A percentile compares a stretch with the other conserved stretches of the same genome.
These are phyloP conservation scores for Zelostemma sp. DNA, from an alignment of 1,140 invertebrate genomes.

Conservation along the genomic window DNA sequence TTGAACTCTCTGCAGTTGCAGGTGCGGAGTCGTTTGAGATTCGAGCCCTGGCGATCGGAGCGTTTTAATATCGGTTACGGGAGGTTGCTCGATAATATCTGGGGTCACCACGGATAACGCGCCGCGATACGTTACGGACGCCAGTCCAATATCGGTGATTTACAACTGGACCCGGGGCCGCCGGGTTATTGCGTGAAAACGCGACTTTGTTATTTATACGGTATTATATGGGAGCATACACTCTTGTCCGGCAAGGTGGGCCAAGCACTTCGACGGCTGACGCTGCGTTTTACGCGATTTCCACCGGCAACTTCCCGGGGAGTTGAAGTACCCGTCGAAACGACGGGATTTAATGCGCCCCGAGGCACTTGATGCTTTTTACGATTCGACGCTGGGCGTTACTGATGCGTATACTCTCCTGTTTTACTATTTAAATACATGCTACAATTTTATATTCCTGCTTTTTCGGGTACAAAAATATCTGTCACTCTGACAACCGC, in stretches of 20 bases:
- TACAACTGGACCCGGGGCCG: slow-evolving; percentile 46
- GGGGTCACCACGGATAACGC: slow-evolving; percentile 14
- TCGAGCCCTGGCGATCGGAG: background rate
- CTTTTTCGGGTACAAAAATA: no score
- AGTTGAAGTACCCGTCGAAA: background rate
- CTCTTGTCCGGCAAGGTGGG: slow-evolving; percentile 24
- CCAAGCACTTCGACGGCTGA: slow-evolving; percentile 4
- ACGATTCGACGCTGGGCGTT: slow-evolving; percentile 1
- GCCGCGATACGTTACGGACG: slow-evolving; percentile 34
- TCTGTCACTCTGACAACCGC: no score
- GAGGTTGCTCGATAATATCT: slow-evolving; percentile 16
- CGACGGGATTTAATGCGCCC: slow-evolving; percentile 2
- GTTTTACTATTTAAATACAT: background rate
- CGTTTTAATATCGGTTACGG: slow-evolving; percentile 10
- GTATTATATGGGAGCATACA: slow-evolving; percentile 8
- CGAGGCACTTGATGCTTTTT: background rate
- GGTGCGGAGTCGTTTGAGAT: background rate
- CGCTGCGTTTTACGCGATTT: slow-evolving; percentile 42
- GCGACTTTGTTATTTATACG: slow-evolving; percentile 56
- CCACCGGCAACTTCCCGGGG: slow-evolving; percentile 4
- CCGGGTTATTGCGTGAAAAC: slow-evolving; percentile 55
- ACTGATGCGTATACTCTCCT: background rate
- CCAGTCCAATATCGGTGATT: slow-evolving; percentile 59
- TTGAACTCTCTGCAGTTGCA: background rate
- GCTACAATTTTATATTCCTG: no score